These are phyloP conservation scores for Erpornis zantholeuca DNA, from an alignment of 2,113 vertebrate species.

Conservation along the genomic window DNA sequence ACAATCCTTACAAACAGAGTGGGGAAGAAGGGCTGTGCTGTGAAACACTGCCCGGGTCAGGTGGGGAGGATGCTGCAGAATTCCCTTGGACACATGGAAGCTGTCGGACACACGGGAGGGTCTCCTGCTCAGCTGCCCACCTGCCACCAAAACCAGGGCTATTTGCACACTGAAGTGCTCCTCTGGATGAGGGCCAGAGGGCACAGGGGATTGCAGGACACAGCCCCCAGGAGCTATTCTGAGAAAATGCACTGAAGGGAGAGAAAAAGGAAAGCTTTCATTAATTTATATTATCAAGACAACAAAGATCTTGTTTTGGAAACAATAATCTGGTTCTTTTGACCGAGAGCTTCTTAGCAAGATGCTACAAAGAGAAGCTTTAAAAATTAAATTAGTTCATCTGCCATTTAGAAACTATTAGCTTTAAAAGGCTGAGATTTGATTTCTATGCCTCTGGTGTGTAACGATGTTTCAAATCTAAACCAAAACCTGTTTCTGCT, in stretches of 20 bases:
- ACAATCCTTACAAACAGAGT: rapidly evolving
- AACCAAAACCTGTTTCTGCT: background rate
- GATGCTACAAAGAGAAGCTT: background rate
- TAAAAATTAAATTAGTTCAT: background rate
- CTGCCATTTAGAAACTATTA: background rate
- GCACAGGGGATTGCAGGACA: background rate
- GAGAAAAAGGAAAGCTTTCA: background rate
- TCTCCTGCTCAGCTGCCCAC: background rate
- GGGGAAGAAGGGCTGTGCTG: background rate
- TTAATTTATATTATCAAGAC: background rate
- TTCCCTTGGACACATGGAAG: background rate
- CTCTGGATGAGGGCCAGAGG: background rate
- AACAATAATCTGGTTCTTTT: background rate
- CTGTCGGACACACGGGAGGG: rapidly evolving
- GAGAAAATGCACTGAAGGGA: background rate
- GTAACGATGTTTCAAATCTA: background rate
- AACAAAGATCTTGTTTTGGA: conserved; percentile 14
- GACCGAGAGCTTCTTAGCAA: background rate
- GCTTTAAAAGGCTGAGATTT: background rate
- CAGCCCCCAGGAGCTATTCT: background rate
- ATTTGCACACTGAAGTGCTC: background rate
- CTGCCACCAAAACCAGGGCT: background rate
- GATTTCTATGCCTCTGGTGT: background rate
- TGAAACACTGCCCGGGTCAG: background rate
- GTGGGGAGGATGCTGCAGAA: background rate